Conservation (phyloP, 2,888 invertebrate genomes). For the Caenorhabditis afra region DNA sequence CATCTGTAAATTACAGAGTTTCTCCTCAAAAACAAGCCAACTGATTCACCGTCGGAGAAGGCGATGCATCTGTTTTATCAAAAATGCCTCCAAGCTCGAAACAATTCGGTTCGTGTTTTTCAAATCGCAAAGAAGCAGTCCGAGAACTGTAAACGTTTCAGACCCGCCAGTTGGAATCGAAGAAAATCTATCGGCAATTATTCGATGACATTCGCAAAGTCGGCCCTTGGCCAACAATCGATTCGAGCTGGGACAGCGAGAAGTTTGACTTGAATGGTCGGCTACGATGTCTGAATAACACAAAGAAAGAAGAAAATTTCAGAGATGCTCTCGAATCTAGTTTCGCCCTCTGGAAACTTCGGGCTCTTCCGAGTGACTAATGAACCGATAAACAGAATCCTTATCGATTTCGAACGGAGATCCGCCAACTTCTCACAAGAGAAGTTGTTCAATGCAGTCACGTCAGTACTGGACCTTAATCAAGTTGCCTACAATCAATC, state of each 20-base stretch:
- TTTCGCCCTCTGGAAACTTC: neutral
- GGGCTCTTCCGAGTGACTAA: neutral
- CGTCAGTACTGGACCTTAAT: too few relatives aligned
- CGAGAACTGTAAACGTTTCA: conserved; percentile 4
- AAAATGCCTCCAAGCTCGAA: neutral
- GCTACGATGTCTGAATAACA: too few relatives aligned
- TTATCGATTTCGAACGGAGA: neutral
- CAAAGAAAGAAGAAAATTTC: too few relatives aligned
- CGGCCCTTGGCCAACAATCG: conserved; percentile 74
- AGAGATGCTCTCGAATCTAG: conserved; percentile 3
- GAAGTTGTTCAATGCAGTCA: too few relatives aligned
- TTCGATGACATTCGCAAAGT: conserved; percentile 8
- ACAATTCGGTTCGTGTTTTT: neutral
- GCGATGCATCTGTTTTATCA: conserved; percentile 1
- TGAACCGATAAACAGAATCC: neutral
- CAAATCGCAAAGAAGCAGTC: neutral
- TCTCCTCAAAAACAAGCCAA: neutral
- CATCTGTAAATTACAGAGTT: neutral
- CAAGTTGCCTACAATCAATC: too few relatives aligned
- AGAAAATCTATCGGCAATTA: neutral
- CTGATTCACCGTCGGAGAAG: conserved; percentile 3
- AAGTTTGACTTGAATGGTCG: conserved; percentile 53
- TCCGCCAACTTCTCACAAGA: too few relatives aligned
- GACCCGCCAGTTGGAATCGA: neutral
- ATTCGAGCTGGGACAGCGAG: conserved; percentile 22